These are phyloP conservation scores for Megalopta genalis DNA, from an alignment of 1,140 invertebrate species.

Conservation along the genomic window DNA sequence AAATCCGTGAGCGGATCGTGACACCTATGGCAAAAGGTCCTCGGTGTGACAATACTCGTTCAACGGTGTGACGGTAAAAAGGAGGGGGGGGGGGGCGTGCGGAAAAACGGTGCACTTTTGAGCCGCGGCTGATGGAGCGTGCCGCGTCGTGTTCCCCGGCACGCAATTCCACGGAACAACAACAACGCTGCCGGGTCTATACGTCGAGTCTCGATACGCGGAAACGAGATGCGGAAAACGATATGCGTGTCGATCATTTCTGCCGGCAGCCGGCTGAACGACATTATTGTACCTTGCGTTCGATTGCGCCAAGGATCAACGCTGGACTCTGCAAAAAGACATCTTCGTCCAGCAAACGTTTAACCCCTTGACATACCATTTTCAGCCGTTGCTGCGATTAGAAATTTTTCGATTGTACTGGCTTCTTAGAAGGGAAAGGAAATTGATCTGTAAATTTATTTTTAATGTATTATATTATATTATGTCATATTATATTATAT, in stretches of 20 bases:
- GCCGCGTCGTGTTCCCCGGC: conserved; percentile 13
- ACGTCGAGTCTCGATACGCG: conserved; percentile 17
- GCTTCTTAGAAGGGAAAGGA: no score
- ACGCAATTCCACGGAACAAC: conserved; percentile 34
- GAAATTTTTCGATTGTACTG: no score
- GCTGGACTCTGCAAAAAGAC: no score
- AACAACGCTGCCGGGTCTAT: conserved; percentile 3
- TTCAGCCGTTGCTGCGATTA: no score
- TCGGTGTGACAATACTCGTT: conserved; percentile 11
- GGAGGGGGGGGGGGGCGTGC: no score
- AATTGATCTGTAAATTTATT: no score
- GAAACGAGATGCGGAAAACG: conserved; percentile 49
- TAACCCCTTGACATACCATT: no score
- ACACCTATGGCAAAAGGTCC: conserved; percentile 46
- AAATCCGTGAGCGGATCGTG: conserved; percentile 47
- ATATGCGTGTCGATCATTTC: conserved; percentile 30
- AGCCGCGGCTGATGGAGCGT: neutral
- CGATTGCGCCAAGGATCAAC: neutral
- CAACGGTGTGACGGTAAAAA: conserved; percentile 10
- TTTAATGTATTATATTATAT: no score
- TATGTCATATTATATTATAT: no score
- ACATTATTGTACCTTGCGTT: neutral
- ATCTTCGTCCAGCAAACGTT: no score
- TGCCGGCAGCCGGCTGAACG: conserved; percentile 7
- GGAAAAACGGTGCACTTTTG: conserved; percentile 28